Base-by-base conservation (phyloP, 2,888 invertebrate species). In the Leptopilina drosophilae region DNA sequence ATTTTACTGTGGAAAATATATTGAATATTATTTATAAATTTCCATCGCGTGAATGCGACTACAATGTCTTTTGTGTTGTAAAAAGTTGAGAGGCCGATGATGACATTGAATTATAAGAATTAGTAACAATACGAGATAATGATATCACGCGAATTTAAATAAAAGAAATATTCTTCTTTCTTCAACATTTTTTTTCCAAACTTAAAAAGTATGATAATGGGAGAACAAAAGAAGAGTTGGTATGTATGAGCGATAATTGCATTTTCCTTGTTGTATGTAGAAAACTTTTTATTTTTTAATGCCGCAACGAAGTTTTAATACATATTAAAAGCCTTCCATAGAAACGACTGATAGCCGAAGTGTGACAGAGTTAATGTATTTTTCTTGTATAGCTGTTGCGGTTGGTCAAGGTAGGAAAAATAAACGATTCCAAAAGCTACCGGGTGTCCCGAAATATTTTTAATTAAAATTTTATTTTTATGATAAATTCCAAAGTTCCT, bases 321-420 rank as follows among this genome's bases (percentile, higher is more conserved):
- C 49, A 69, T 69, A 20, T 20, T 5, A 20, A 62, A 62, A 62
- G 67, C 49, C 67, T 69, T 69, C 49, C 67, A 53, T 11, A 20
- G 20, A 69, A 20, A 69, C 49, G 46, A 69, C 67, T 69, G 67
- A 69, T 69, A 69, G 49, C 49, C 49, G 67, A 49, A 69, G 67
- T 69, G 49, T 69, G 67, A 69, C 67, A 69, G 49, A 53, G 26
- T 69, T 69, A 53, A 69, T 69, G 67, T 53, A 69, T 69, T 69
- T 69, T 69, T 69, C 49, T 69, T 20, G 8, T 33, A 33, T 12
- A 49, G 20, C 49, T 12, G 64, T 69, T 69, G 67, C 49, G 67
- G 67, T 69, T 69, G 67, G 67, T 69, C 67, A 69, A 67, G 46
- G 46, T 67, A 20, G 49, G 14, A 69, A 69, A 69, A 49, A 69